phyloP scores from a whole-genome alignment of 2,797 vertebrate genomes.

The Microcaecilia unicolor region DNA sequence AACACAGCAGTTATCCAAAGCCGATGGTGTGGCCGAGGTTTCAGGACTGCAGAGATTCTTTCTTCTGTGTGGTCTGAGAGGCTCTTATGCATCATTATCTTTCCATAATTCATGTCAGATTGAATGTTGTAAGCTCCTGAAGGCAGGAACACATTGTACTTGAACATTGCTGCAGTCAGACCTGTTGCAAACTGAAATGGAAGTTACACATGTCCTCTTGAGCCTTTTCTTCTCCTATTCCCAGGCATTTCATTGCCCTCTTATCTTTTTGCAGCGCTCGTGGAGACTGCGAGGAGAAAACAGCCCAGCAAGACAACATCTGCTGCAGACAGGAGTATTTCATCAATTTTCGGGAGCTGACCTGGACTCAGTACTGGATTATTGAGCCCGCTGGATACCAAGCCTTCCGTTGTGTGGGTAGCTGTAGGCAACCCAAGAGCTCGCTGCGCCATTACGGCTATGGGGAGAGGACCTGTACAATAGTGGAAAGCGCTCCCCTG shows the following conservation, averaged over 20 bases:
- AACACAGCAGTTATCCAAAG: no score
- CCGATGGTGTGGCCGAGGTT: no score
- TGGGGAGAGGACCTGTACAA: slow-evolving; percentile 61
- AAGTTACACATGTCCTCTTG: no score
- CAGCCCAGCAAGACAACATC: slow-evolving; percentile 15
- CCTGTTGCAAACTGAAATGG: no score
- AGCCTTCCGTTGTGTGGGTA: slow-evolving; percentile 61
- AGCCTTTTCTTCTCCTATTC: not conserved
- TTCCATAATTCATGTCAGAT: no score
- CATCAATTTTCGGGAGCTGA: slow-evolving; percentile 67
- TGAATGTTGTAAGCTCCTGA: no score
- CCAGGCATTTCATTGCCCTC: not conserved
- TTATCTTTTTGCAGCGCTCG: slow-evolving; percentile 46
- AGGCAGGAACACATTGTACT: no score
- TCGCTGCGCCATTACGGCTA: slow-evolving; percentile 42
- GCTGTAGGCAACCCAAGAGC: slow-evolving; percentile 40
- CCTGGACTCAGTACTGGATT: slow-evolving; percentile 78
- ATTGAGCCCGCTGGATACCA: slow-evolving; percentile 74
- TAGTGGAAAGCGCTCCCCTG: slow-evolving; percentile 62
- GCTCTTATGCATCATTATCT: no score
- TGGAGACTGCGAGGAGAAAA: slow-evolving; percentile 61
- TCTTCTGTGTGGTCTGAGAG: no score
- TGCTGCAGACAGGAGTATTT: slow-evolving; percentile 75
- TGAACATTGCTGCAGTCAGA: no score
- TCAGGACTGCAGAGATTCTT: no score